phyloP scores from a whole-genome alignment of 2,113 vertebrate genomes.

The Ciconia boyciana region DNA sequence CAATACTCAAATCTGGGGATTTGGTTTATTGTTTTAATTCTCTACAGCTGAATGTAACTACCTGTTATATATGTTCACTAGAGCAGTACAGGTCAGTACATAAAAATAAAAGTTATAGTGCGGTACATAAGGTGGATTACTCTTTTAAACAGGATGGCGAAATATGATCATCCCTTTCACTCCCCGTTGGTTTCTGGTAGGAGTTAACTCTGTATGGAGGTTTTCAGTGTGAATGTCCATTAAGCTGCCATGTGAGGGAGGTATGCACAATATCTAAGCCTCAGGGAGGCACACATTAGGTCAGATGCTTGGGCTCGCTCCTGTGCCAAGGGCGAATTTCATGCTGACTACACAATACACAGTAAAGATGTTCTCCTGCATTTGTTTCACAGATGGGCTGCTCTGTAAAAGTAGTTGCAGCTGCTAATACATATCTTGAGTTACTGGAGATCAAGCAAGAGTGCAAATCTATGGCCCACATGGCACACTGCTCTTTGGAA shows the following conservation, averaged over 20 bases:
- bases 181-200: not conserved
- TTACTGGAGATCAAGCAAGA: not conserved
- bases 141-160: slow-evolving; percentile 25
- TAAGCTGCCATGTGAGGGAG: not conserved
- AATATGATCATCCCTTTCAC: slow-evolving; percentile 9
- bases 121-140: not conserved
- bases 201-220: not conserved
- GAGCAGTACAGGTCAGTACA: slow-evolving; percentile 27
- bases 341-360: not conserved
- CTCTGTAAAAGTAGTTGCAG: not conserved
- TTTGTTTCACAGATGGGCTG: not conserved
- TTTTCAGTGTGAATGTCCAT: not conserved
- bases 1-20: slow-evolving; percentile 17
- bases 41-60: slow-evolving; percentile 41
- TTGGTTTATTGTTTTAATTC: slow-evolving; percentile 67
- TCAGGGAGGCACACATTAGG: not conserved
- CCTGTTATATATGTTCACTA: slow-evolving; percentile 42
- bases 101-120: slow-evolving; percentile 50
- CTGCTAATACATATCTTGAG: not conserved
- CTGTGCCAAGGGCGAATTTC: not conserved
- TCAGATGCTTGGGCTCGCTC: not conserved
- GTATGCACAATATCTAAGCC: not conserved
- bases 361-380: not conserved
- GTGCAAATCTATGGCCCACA: not conserved
- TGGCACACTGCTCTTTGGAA: not conserved